These are phyloP conservation scores for Caenorhabditis elegans DNA, from an alignment of 1,140 invertebrate genomes.

Conservation along the genomic window DNA sequence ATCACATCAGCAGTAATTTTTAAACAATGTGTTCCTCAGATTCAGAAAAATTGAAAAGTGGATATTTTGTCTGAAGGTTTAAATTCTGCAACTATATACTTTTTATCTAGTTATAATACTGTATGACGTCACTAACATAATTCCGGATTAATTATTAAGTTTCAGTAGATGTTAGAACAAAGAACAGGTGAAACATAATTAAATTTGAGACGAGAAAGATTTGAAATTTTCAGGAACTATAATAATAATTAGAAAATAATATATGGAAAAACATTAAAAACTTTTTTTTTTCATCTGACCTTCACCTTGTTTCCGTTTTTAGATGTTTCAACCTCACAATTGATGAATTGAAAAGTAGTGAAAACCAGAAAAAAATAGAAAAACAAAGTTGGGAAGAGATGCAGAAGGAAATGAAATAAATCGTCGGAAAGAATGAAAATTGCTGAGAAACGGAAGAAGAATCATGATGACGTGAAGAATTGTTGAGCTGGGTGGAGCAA, in stretches of 20 bases:
- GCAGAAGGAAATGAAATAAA: neutral
- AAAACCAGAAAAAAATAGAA: neutral
- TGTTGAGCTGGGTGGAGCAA: neutral
- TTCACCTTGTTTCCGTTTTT: neutral
- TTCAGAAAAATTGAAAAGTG: too few relatives aligned
- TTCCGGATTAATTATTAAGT: too few relatives aligned
- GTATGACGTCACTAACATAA: too few relatives aligned
- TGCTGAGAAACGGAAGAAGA: neutral
- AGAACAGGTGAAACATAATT: neutral
- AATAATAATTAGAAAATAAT: neutral
- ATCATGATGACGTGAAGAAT: neutral
- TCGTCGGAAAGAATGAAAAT: neutral
- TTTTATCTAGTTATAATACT: too few relatives aligned
- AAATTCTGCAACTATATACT: too few relatives aligned
- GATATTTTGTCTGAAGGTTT: too few relatives aligned
- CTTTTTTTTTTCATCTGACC: too few relatives aligned
- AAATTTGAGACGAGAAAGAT: neutral
- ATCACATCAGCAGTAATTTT: too few relatives aligned
- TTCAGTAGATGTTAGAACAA: too few relatives aligned
- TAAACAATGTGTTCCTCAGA: too few relatives aligned
- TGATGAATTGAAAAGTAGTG: constrained; percentile 10
- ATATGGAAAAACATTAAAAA: neutral
- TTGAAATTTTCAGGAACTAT: too few relatives aligned
- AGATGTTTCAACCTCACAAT: neutral
- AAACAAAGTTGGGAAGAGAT: neutral